phyloP scores from a whole-genome alignment of 2,888 invertebrate species.

The Cantharis flavilabris region DNA sequence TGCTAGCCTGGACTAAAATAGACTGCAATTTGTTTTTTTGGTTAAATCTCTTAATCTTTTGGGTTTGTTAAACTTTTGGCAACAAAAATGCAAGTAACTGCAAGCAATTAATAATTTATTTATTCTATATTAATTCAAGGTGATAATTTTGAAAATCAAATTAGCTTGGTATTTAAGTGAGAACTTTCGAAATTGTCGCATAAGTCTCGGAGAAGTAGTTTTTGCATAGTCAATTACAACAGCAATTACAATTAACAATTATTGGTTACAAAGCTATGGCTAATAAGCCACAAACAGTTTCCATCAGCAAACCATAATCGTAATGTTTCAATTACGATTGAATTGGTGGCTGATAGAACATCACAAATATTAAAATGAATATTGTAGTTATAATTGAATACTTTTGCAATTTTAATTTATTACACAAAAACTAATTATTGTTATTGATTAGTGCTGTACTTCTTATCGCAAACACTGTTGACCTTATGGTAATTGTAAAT shows the following conservation, averaged over 20 bases:
- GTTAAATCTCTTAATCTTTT: background rate
- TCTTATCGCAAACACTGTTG: background rate
- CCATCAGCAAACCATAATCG: background rate
- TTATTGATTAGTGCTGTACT: background rate
- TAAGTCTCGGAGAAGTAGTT: no score
- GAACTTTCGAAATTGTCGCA: no score
- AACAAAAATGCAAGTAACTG: no score
- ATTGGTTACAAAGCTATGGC: background rate
- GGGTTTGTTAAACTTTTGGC: background rate
- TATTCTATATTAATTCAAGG: background rate
- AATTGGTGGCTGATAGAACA: background rate
- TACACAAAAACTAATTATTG: background rate
- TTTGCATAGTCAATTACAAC: background rate
- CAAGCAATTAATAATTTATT: no score
- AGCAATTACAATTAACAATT: background rate
- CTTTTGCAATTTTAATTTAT: background rate
- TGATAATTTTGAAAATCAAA: background rate
- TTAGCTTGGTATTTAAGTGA: no score
- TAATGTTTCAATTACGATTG: background rate
- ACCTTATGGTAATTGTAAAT: background rate
- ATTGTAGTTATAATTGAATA: background rate
- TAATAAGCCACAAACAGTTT: background rate
- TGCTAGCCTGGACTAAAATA: background rate
- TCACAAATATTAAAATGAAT: background rate
- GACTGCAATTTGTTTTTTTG: background rate